Evolutionary conservation across 2,888 invertebrate genomes (phyloP).

Genomic region (Polia nebulosa): DNA sequence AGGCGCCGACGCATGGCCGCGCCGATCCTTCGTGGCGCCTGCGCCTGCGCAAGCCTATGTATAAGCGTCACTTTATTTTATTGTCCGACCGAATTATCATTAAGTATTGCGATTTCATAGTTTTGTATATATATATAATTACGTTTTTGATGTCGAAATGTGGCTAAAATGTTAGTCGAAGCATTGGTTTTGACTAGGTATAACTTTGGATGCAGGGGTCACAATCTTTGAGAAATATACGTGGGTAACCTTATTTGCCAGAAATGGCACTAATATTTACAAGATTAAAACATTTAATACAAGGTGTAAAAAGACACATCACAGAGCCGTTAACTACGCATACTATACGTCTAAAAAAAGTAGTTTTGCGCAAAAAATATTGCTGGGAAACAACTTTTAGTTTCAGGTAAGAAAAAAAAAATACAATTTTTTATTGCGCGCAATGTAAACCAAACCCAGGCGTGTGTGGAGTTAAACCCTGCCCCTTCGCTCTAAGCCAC

Average conservation of each 20-base stretch:
- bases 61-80: conserved; percentile 36
- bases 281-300: background rate
- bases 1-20: conserved; percentile 51
- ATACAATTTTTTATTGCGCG: too few species aligned
- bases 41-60: conserved; percentile 35
- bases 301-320: too few species aligned
- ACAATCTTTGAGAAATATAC: background rate
- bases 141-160: conserved; percentile 19
- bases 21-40: conserved; percentile 52
- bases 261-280: conserved; percentile 9
- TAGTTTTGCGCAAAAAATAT: too few species aligned
- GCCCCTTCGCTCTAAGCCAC: too few species aligned
- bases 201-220: background rate
- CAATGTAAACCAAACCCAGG: too few species aligned
- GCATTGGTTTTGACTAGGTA: background rate
- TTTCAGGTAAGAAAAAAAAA: too few species aligned
- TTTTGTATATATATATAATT: background rate
- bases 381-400: too few species aligned
- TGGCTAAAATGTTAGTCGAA: background rate
- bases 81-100: conserved; percentile 18
- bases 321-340: too few species aligned
- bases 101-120: conserved; percentile 21
- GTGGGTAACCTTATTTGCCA: conserved; percentile 3
- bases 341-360: too few species aligned
- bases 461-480: too few species aligned